Evolutionary conservation across 2,888 invertebrate species (phyloP).

Genomic region (Smittia sp.): DNA sequence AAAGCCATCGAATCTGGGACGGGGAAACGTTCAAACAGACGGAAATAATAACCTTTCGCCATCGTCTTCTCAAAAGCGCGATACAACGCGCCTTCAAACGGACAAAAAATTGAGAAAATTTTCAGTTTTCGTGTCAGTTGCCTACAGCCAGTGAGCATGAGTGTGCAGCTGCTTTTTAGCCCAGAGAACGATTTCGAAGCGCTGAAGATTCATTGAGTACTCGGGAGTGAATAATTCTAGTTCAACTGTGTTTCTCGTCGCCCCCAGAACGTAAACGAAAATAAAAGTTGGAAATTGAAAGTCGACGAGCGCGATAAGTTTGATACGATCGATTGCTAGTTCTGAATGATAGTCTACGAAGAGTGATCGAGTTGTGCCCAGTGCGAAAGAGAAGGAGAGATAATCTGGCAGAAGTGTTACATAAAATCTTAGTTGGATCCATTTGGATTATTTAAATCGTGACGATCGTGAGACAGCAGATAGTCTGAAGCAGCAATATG

Average conservation of each 20-base stretch:
- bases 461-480: not conserved
- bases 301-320: not conserved
- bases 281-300: slow-evolving; percentile 33
- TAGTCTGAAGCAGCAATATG: slow-evolving; percentile 25
- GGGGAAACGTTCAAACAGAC: not conserved
- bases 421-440: slow-evolving; percentile 13
- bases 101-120: slow-evolving; percentile 36
- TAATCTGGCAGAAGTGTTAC: slow-evolving; percentile 40
- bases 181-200: slow-evolving; percentile 23
- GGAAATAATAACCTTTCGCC: not conserved
- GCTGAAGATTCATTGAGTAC: slow-evolving; percentile 10
- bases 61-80: not conserved
- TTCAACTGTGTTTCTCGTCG: slow-evolving; percentile 31
- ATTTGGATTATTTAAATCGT: not conserved
- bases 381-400: slow-evolving; percentile 10
- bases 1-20: not conserved
- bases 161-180: slow-evolving; percentile 28
- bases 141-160: slow-evolving; percentile 37
- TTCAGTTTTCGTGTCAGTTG: slow-evolving; percentile 37
- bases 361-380: not conserved
- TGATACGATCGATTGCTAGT: not conserved
- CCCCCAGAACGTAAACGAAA: not conserved
- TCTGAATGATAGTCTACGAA: not conserved
- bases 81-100: not conserved
- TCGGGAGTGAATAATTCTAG: slow-evolving; percentile 18